Base-by-base conservation (phyloP, 1,140 invertebrate species). In the Penaeus vannamei region DNA sequence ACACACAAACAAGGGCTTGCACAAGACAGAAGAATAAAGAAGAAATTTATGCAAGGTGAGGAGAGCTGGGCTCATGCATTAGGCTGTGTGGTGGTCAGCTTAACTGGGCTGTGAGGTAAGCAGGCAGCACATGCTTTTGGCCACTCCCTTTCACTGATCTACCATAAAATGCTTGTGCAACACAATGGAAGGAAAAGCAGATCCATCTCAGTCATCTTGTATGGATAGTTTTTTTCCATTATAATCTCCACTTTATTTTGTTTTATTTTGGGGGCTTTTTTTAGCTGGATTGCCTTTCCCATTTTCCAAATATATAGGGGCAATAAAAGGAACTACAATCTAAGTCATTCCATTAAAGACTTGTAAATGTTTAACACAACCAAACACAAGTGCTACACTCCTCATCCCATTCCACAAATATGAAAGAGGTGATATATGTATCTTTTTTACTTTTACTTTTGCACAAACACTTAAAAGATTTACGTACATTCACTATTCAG, bases 121-220 rank as follows among this genome's bases (percentile, higher is more conserved):
- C 87, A 89, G 82, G 87, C 87, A 89, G 69, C 81, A 62, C 87
- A 89, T 89, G 87, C 87, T 83, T 86, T 86, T 89, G 87, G 87
- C 87, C 87, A 89, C 87, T 89, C 87, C 87, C 87, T 89, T 89
- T 89, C 87, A 89, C 82, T 84, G 81, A 64, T 60, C 87, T 89
- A 89, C 82, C 69, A 77, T 84, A 89, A 62, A 84, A 89, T 84
- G 87, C 87, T 89, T 76, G 69, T 77, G 87, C 87, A 89, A 84
- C 72, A 84, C 66, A 77, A 87, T 87, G 85, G 85, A 77, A 77
- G 82, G 87, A 89, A 89, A 89, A 89, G 87, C 87, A 89, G 87
- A 26, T 77, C 29, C 82, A 62, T 53, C 53, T 53, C 53, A 53
- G 53, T 53, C 53, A 14, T 53, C 17, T 53, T 53, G 53, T 53